Percentiles rank a stretch among this genome's conserved stretches.
Evolutionary conservation across 2,797 vertebrate species (phyloP).

Genomic region (Meda fulgida): DNA sequence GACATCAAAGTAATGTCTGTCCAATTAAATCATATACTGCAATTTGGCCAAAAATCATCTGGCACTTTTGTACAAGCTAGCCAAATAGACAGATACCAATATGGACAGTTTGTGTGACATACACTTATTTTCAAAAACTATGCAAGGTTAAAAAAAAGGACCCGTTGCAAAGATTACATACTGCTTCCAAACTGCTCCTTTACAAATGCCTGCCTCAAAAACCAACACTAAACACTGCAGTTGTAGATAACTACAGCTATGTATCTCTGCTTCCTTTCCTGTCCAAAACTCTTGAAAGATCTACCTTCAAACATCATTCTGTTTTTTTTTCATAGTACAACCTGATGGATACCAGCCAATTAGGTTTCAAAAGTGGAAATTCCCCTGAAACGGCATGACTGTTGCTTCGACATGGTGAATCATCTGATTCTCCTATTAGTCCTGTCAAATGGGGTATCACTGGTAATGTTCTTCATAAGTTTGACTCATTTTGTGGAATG

Average conservation of each 20-base stretch:
- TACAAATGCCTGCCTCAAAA: background rate
- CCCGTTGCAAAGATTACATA: background rate
- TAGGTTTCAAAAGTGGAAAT: background rate
- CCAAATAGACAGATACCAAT: background rate
- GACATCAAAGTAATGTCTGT: background rate
- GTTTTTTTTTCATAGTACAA: background rate
- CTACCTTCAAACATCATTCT: background rate
- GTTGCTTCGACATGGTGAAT: background rate
- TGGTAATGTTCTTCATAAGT: background rate
- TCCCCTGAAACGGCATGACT: background rate
- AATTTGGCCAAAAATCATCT: background rate
- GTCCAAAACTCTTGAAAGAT: background rate
- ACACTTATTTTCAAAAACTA: background rate
- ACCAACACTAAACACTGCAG: background rate
- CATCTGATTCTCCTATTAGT: background rate
- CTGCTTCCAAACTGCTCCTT: background rate
- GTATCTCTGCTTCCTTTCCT: background rate
- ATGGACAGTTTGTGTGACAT: background rate
- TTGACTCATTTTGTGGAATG: too few relatives aligned
- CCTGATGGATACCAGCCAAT: background rate
- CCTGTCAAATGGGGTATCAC: background rate
- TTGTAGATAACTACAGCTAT: background rate
- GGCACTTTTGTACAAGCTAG: background rate
- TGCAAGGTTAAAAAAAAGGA: background rate
- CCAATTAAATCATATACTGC: background rate